Percentiles rank a stretch among this genome's conserved stretches.
These are phyloP conservation scores for Sylvicola cinctus DNA, from an alignment of 2,888 invertebrate species.

Conservation along the genomic window DNA sequence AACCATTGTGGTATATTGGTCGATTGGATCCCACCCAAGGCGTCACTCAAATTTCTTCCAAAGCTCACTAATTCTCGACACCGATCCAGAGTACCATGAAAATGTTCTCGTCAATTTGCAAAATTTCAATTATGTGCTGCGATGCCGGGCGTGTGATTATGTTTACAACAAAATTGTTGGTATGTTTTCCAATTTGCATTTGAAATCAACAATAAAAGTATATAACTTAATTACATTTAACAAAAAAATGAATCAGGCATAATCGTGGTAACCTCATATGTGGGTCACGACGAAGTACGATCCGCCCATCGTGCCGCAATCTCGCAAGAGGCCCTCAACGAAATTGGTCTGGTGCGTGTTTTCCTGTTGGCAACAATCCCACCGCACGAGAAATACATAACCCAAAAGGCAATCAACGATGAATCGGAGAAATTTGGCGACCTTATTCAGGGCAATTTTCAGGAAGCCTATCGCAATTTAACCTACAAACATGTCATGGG, in stretches of 20 bases:
- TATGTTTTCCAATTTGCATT: too few relatives aligned
- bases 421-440: conserved; percentile 45
- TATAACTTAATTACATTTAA: too few relatives aligned
- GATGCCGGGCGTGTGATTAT: too few relatives aligned
- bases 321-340: conserved; percentile 30
- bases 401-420: conserved; percentile 34
- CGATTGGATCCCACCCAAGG: too few relatives aligned
- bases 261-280: conserved; percentile 55
- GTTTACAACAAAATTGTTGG: too few relatives aligned
- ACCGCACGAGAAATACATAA: conserved; percentile 26
- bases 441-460: conserved; percentile 53
- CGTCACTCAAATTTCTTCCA: too few relatives aligned
- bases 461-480: conserved; percentile 59
- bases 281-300: conserved; percentile 45
- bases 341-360: conserved; percentile 37
- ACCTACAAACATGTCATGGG: conserved; percentile 71
- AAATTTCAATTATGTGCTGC: too few relatives aligned
- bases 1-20: too few relatives aligned
- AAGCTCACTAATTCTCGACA: too few relatives aligned
- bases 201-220: too few relatives aligned
- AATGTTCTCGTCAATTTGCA: too few relatives aligned
- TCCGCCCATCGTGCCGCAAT: conserved; percentile 49
- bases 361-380: conserved; percentile 47
- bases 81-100: too few relatives aligned
- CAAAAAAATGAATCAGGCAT: conserved; percentile 17